phyloP scores from a whole-genome alignment of 2,888 invertebrate species.

The Drosophila algonquin region DNA sequence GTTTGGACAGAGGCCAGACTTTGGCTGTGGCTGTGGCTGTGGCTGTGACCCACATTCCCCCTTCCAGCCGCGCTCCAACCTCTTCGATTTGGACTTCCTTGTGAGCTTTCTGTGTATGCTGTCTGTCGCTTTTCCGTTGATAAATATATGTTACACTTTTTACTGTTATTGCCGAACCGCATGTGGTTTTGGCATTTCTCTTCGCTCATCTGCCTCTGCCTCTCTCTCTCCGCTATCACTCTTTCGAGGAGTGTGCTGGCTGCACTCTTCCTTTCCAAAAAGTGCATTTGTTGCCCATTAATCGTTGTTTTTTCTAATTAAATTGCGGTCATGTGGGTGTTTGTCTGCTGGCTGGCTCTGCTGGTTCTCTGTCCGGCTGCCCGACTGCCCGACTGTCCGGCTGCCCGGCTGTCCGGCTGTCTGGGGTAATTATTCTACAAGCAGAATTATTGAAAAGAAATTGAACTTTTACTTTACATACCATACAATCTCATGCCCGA shows the following conservation, averaged over 20 bases:
- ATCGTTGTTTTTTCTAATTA: constrained; percentile 76
- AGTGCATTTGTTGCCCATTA: constrained; percentile 69
- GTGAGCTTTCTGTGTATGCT: constrained; percentile 33
- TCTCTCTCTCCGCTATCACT: background rate
- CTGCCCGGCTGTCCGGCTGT: constrained; percentile 14
- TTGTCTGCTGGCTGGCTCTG: constrained; percentile 45
- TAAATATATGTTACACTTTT: constrained; percentile 79
- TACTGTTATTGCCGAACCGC: constrained; percentile 77
- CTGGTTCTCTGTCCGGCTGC: no score
- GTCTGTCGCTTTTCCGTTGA: constrained; percentile 72
- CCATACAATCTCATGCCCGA: background rate
- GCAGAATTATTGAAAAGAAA: constrained; percentile 60
- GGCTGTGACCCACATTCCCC: constrained; percentile 41
- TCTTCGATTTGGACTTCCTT: constrained; percentile 52
- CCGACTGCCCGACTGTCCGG: no score
- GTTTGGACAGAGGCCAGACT: constrained; percentile 46
- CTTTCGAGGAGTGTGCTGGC: constrained; percentile 21
- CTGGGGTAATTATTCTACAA: constrained; percentile 49
- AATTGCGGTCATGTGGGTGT: constrained; percentile 78
- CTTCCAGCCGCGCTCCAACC: constrained; percentile 8
- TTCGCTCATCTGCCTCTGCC: constrained; percentile 12
- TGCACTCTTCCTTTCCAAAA: constrained; percentile 73
- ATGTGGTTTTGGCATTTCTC: constrained; percentile 74
- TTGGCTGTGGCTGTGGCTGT: constrained; percentile 2
- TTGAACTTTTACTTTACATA: constrained; percentile 66